Percentiles rank a stretch among this genome's conserved stretches.
Conservation (phyloP, 2,113 vertebrate species). For the Theropithecus gelada region DNA sequence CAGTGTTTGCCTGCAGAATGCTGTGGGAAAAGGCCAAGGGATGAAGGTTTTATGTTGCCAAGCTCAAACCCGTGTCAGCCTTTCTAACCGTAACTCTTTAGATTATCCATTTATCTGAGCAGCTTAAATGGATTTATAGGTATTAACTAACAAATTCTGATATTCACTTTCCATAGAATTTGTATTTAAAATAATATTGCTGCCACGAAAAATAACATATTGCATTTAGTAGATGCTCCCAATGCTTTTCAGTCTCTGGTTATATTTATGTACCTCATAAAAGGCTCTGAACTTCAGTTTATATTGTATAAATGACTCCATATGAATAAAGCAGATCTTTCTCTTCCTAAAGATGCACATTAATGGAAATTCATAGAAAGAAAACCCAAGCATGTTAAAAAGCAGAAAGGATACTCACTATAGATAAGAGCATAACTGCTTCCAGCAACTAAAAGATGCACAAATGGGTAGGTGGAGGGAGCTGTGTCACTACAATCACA, state of each 20-base stretch:
- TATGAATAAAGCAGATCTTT: neutral
- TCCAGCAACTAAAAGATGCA: neutral
- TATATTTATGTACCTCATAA: neutral
- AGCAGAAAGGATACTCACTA: neutral
- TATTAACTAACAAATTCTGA: conserved; percentile 46
- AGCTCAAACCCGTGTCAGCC: neutral
- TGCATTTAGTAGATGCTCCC: neutral
- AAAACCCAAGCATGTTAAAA: conserved; percentile 8
- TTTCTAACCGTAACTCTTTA: neutral
- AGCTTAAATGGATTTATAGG: conserved; percentile 44
- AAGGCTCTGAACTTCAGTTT: neutral
- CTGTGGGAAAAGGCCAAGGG: neutral
- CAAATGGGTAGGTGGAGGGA: too few relatives aligned
- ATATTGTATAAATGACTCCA: neutral
- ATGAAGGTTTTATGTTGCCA: neutral
- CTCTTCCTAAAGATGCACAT: neutral
- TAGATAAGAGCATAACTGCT: neutral
- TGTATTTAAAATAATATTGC: neutral
- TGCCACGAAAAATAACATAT: neutral
- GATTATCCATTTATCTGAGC: neutral
- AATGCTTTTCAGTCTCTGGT: neutral
- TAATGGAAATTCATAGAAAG: neutral
- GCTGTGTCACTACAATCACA: neutral
- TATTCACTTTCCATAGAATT: neutral
- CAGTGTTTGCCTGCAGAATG: neutral